Percentiles rank a stretch among this genome's conserved stretches.
phyloP scores from a whole-genome alignment of 2,888 invertebrate genomes.

The Yponomeuta sedellus region DNA sequence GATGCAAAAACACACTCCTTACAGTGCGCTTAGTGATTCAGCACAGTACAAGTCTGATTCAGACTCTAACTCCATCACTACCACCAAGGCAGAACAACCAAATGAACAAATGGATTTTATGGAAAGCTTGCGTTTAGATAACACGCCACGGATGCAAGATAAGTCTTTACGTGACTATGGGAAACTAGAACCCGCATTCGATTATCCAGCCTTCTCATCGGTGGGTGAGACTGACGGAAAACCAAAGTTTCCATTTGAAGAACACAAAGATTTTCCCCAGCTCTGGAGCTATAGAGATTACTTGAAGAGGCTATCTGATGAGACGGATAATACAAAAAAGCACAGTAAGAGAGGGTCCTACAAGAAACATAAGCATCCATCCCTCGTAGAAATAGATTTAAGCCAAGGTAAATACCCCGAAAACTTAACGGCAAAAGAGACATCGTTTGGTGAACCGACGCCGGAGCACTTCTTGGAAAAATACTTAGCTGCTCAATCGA shows the following conservation, averaged over 20 bases:
- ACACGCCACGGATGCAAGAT: slow-evolving; percentile 32
- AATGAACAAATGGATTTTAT: neutral
- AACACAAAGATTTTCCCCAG: slow-evolving; percentile 5
- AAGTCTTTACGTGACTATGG: slow-evolving; percentile 58
- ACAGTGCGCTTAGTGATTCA: too few species aligned
- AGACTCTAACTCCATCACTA: neutral
- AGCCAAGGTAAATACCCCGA: slow-evolving; percentile 15
- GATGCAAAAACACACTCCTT: neutral
- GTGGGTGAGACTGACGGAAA: neutral
- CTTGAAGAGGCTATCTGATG: slow-evolving; percentile 13
- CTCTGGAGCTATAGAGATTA: slow-evolving; percentile 10
- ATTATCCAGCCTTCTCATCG: slow-evolving; percentile 12
- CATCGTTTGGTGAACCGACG: neutral
- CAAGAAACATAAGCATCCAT: slow-evolving; percentile 6
- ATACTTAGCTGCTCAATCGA: slow-evolving; percentile 41
- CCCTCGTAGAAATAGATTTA: slow-evolving; percentile 18
- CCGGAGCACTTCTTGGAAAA: slow-evolving; percentile 44
- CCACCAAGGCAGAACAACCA: too few species aligned
- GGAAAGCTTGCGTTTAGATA: neutral
- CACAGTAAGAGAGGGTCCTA: neutral
- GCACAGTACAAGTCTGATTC: neutral
- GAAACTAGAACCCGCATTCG: slow-evolving; percentile 26
- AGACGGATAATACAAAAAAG: neutral
- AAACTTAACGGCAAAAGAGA: slow-evolving; percentile 10
- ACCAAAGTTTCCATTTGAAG: slow-evolving; percentile 2